These are phyloP conservation scores for Stramonita haemastoma DNA, from an alignment of 2,888 invertebrate genomes.

Conservation along the genomic window DNA sequence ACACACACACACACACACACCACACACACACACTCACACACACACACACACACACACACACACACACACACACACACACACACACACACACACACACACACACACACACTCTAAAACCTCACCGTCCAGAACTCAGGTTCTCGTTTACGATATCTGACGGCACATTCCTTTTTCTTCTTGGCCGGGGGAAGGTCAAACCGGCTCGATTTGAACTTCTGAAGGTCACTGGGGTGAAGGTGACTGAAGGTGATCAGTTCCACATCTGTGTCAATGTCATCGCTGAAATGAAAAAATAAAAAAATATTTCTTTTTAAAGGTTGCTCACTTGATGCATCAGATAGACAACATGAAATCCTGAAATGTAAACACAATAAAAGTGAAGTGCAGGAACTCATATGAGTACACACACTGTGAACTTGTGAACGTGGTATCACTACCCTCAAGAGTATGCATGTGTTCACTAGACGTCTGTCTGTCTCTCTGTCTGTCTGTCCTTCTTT, in stretches of 20 bases:
- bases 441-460: too few species aligned
- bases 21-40: too few species aligned
- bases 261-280: conserved; percentile 54
- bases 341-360: too few species aligned
- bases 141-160: conserved; percentile 54
- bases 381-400: too few species aligned
- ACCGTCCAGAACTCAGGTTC: conserved; percentile 68
- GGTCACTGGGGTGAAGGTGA: conserved; percentile 60
- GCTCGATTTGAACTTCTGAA: conserved; percentile 55
- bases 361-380: too few species aligned
- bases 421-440: too few species aligned
- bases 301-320: too few species aligned
- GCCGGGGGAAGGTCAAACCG: conserved; percentile 56
- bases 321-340: too few species aligned
- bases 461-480: too few species aligned
- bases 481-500: too few species aligned
- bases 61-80: background rate
- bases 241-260: conserved; percentile 62
- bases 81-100: background rate
- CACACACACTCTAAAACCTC: conserved; percentile 40
- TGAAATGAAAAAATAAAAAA: background rate
- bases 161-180: conserved; percentile 54
- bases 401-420: too few species aligned
- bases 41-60: background rate
- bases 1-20: too few species aligned